Evolutionary conservation across 2,797 vertebrate genomes (phyloP).

Genomic region (Pampus argenteus): DNA sequence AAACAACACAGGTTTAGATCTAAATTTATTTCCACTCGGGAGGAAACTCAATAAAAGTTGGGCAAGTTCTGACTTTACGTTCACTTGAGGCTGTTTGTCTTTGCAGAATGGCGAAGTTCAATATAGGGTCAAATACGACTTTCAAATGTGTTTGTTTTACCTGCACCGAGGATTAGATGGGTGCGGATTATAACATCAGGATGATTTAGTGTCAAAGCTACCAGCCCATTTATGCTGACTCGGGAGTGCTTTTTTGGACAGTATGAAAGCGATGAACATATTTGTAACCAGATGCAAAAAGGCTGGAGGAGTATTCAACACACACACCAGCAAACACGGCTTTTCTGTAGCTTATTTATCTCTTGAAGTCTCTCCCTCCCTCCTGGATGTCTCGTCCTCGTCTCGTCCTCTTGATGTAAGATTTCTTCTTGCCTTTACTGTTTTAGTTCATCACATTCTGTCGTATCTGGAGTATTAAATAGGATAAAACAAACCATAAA

Average conservation of each 20-base stretch:
- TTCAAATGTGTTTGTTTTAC: conserved; percentile 17
- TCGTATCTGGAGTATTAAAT: no score
- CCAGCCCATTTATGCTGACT: background rate
- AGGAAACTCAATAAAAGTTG: conserved; percentile 50
- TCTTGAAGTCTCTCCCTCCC: background rate
- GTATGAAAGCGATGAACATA: background rate
- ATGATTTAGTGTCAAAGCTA: background rate
- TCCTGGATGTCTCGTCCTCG: background rate
- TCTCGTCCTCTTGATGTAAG: background rate
- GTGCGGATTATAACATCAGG: background rate
- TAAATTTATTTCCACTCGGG: conserved; percentile 19
- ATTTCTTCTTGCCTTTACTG: background rate
- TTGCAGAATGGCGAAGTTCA: conserved; percentile 16
- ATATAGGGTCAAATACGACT: conserved; percentile 18
- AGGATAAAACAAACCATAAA: conserved; percentile 19
- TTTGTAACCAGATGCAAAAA: background rate
- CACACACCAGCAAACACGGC: background rate
- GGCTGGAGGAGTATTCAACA: background rate
- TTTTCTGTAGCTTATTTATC: conserved; percentile 10
- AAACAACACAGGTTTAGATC: conserved; percentile 26
- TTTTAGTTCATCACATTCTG: background rate
- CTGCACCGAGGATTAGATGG: background rate
- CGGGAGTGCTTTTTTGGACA: background rate
- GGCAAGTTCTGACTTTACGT: conserved; percentile 31
- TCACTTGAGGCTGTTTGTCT: conserved; percentile 26